Conservation (phyloP, 2,797 vertebrate species). For the Eidolon dupreanum region DNA sequence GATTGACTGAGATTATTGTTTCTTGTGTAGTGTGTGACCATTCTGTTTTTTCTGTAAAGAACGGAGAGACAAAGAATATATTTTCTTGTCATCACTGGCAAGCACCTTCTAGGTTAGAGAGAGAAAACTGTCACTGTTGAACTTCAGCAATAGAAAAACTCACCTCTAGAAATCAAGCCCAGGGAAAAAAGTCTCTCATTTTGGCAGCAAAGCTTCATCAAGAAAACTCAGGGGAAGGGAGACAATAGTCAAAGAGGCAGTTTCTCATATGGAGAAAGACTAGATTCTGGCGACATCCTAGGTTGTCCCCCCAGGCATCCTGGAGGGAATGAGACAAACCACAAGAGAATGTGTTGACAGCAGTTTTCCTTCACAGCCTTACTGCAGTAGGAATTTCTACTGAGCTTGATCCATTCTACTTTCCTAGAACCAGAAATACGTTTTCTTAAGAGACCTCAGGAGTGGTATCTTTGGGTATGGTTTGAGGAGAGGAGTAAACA, state of each 20-base stretch:
- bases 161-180: not conserved
- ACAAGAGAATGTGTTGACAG: not conserved
- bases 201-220: conserved; percentile 33
- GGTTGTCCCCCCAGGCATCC: not conserved
- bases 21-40: not conserved
- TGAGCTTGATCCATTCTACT: not conserved
- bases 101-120: not conserved
- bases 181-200: not conserved
- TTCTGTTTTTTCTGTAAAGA: conserved; percentile 23
- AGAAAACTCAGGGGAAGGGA: not conserved
- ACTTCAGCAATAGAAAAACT: conserved; percentile 8
- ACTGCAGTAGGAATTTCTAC: conserved; percentile 10
- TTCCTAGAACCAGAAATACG: not conserved
- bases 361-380: not conserved
- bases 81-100: conserved; percentile 34
- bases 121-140: not conserved
- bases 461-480: not conserved
- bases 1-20: not conserved
- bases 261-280: conserved; percentile 26
- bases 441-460: conserved; percentile 26
- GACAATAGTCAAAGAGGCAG: not conserved
- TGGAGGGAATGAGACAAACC: not conserved
- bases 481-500: not conserved
- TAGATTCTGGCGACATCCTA: not conserved
- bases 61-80: not conserved